phyloP scores from a whole-genome alignment of 1,140 invertebrate species.

The Drosophila seguyi region DNA sequence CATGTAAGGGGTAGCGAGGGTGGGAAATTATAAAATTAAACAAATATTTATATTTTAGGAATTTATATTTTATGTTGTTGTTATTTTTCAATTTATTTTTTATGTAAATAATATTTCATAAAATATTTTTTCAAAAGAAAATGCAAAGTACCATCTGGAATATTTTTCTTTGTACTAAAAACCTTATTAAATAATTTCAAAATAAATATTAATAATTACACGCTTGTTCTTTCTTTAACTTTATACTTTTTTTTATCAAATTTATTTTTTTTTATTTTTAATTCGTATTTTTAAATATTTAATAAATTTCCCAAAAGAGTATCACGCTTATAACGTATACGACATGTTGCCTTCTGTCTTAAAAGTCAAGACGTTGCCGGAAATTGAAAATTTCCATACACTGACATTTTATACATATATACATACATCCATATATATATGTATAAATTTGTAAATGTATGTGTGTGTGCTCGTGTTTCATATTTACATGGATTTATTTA shows the following conservation, averaged over 20 bases:
- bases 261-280: background rate
- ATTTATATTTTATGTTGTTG: too few relatives aligned
- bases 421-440: background rate
- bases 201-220: background rate
- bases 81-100: too few relatives aligned
- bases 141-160: too few relatives aligned
- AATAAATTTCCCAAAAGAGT: background rate
- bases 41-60: background rate
- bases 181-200: background rate
- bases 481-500: constrained; percentile 41
- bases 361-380: constrained; percentile 11
- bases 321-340: background rate
- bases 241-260: background rate
- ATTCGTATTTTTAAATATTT: background rate
- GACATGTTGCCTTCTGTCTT: background rate
- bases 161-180: background rate
- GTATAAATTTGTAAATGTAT: background rate
- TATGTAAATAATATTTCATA: too few relatives aligned
- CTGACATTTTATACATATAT: background rate
- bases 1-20: too few relatives aligned
- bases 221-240: background rate
- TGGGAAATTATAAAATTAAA: background rate
- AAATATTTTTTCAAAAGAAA: too few relatives aligned
- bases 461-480: background rate
- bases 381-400: constrained; percentile 21